Conservation (phyloP, 2,113 vertebrate genomes). For the Macrotus californicus region DNA sequence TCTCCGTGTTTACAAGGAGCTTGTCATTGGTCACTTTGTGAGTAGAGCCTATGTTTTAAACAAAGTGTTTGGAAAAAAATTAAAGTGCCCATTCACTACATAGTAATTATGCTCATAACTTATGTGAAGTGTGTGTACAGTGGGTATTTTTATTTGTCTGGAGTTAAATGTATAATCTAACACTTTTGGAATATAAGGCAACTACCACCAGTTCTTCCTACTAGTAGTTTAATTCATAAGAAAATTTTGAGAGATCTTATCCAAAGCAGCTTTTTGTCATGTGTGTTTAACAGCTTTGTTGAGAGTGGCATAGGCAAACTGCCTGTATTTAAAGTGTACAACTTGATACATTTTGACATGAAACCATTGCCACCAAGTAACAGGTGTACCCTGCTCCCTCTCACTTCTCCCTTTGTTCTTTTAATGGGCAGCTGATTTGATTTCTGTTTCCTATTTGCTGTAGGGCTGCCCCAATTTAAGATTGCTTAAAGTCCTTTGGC, state of each 20-base stretch:
- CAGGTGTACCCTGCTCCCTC: no score
- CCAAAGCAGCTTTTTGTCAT: not conserved
- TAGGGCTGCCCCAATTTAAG: not conserved
- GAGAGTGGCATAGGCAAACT: not conserved
- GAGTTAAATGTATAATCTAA: not conserved
- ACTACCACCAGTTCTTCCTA: not conserved
- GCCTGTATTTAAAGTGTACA: not conserved
- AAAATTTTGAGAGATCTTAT: not conserved
- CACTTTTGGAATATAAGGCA: not conserved
- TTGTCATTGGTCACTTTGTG: not conserved
- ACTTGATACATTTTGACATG: not conserved
- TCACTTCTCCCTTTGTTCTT: not conserved
- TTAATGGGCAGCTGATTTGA: not conserved
- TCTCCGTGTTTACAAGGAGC: not conserved
- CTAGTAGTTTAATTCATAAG: not conserved
- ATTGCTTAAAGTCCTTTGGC: not conserved
- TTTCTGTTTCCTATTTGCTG: not conserved
- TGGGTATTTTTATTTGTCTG: not conserved
- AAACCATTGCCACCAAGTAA: not conserved
- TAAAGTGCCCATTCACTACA: not conserved
- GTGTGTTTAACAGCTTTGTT: not conserved
- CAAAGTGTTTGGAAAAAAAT: not conserved
- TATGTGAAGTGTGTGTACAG: not conserved
- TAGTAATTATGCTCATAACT: not conserved
- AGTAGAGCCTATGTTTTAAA: not conserved